Conservation (phyloP, 2,888 invertebrate species). For the Dusona sp. region DNA sequence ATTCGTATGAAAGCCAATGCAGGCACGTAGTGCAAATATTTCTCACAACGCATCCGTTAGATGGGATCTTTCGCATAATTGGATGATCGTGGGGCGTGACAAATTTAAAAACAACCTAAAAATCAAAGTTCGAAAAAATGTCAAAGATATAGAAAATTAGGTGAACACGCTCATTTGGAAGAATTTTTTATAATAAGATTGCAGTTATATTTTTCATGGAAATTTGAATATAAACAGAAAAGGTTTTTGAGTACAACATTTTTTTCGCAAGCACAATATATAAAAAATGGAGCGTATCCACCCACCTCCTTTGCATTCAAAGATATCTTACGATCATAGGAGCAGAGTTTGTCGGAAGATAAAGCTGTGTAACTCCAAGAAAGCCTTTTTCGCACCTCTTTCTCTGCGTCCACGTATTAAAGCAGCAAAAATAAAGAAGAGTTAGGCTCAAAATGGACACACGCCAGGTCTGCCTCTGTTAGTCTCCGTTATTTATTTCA, state of each 20-base stretch:
- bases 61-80: neutral
- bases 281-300: too few species aligned
- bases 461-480: slow-evolving; percentile 72
- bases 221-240: slow-evolving; percentile 47
- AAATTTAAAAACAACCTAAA: too few species aligned
- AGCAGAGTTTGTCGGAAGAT: slow-evolving; percentile 11
- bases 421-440: neutral
- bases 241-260: too few species aligned
- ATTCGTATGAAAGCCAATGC: neutral
- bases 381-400: slow-evolving; percentile 80
- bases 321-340: neutral
- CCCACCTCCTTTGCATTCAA: too few species aligned
- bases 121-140: neutral
- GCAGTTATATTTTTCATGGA: too few species aligned
- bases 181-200: too few species aligned
- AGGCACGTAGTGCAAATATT: neutral
- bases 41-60: neutral
- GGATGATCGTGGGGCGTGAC: too few species aligned
- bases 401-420: slow-evolving; percentile 23
- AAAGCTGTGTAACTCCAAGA: slow-evolving; percentile 62
- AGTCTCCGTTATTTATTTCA: slow-evolving; percentile 80
- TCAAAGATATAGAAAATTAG: neutral
- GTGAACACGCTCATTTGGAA: too few species aligned
- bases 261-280: too few species aligned
- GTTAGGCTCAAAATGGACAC: slow-evolving; percentile 12